Percentiles rank a stretch among this genome's conserved stretches.
These are phyloP conservation scores for Dicyrtoma fusca DNA, from an alignment of 2,888 invertebrate genomes.

Conservation along the genomic window DNA sequence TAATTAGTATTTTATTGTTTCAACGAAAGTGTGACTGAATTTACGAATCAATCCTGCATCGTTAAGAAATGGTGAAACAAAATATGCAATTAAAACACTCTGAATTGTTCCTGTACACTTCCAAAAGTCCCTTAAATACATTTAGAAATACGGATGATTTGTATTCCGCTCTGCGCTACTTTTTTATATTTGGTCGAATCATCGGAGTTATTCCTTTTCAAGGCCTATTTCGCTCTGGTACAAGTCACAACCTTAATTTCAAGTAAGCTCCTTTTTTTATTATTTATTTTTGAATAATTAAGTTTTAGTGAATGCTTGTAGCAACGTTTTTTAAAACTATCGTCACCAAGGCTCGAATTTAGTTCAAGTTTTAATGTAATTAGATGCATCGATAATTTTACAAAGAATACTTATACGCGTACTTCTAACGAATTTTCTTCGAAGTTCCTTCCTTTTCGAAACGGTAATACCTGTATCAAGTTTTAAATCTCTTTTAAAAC, in stretches of 20 bases:
- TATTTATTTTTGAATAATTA: conserved; percentile 10
- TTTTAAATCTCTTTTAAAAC: too few relatives aligned
- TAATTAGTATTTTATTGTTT: too few relatives aligned
- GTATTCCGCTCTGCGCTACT: conserved; percentile 29
- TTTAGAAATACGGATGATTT: conserved; percentile 37
- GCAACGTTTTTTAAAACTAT: too few relatives aligned
- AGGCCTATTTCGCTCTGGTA: conserved; percentile 41
- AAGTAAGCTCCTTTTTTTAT: conserved; percentile 31
- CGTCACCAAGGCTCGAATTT: too few relatives aligned
- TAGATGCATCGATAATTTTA: not conserved
- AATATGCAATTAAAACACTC: not conserved
- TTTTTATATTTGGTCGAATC: conserved; percentile 47
- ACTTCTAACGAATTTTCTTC: too few relatives aligned
- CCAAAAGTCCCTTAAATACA: not conserved
- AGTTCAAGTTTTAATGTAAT: too few relatives aligned
- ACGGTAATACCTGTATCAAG: too few relatives aligned
- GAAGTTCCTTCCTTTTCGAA: too few relatives aligned
- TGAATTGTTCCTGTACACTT: not conserved
- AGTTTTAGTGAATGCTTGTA: not conserved
- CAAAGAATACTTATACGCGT: not conserved
- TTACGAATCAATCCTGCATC: too few relatives aligned
- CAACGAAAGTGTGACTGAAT: too few relatives aligned
- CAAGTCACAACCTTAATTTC: conserved; percentile 20
- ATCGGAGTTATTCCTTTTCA: conserved; percentile 48
- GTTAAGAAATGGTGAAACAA: too few relatives aligned